Evolutionary conservation across 2,888 invertebrate species (phyloP).

Genomic region (Scaptomyza parva): DNA sequence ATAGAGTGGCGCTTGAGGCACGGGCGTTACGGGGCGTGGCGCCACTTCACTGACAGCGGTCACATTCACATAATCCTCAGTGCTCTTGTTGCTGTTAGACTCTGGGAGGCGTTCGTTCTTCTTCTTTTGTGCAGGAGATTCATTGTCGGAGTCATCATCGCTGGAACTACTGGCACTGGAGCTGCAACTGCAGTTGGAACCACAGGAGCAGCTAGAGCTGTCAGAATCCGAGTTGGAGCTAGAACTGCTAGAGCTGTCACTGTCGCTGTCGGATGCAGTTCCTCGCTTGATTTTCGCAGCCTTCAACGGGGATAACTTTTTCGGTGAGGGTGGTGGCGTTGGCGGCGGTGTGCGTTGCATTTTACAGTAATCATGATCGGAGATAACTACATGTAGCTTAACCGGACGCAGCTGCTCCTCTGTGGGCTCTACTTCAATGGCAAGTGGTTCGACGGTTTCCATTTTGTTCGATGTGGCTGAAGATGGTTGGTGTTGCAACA

Average conservation of each 20-base stretch:
- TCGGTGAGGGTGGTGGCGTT: constrained; percentile 40
- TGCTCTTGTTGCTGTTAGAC: neutral
- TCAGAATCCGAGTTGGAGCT: constrained; percentile 91
- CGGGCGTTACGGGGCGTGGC: constrained; percentile 33
- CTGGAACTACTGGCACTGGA: constrained; percentile 87
- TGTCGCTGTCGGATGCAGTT: constrained; percentile 83
- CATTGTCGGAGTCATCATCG: constrained; percentile 88
- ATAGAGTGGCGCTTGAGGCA: constrained; percentile 87
- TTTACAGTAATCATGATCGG: constrained; percentile 92
- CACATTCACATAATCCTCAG: constrained; percentile 58
- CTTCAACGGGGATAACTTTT: constrained; percentile 26
- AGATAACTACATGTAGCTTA: constrained; percentile 87
- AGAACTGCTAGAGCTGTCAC: constrained; percentile 88
- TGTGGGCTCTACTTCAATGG: constrained; percentile 43
- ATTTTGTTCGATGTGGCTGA: constrained; percentile 10
- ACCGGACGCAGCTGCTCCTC: constrained; percentile 62
- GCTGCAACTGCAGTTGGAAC: constrained; percentile 93
- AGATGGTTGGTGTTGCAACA: constrained; percentile 71
- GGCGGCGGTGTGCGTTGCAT: constrained; percentile 80
- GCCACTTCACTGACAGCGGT: constrained; percentile 83
- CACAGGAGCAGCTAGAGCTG: constrained; percentile 93
- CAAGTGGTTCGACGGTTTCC: constrained; percentile 26
- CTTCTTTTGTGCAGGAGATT: constrained; percentile 85
- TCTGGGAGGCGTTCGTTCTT: constrained; percentile 40
- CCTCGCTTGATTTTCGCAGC: constrained; percentile 23